Evolutionary conservation across 2,888 invertebrate species (phyloP).

Genomic region (Diogma glabrata): DNA sequence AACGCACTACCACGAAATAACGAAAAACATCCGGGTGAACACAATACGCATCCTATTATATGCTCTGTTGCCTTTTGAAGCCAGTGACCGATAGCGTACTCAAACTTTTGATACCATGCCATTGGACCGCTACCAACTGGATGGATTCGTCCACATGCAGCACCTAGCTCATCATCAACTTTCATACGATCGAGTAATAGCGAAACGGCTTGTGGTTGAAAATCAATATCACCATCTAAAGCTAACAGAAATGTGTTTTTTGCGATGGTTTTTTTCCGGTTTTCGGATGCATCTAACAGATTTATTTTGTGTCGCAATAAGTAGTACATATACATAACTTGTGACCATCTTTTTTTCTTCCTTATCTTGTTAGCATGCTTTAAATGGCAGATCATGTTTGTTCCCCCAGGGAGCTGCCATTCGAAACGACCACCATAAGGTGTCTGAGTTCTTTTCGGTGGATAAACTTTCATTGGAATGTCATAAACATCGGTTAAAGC

Average conservation of each 20-base stretch:
- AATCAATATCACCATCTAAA: slow-evolving; percentile 82
- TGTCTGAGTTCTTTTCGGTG: slow-evolving; percentile 64
- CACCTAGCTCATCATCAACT: slow-evolving; percentile 66
- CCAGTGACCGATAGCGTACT: slow-evolving; percentile 89
- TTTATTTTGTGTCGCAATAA: slow-evolving; percentile 67
- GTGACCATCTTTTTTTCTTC: slow-evolving; percentile 87
- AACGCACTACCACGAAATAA: slow-evolving; percentile 77
- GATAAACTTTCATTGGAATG: slow-evolving; percentile 47
- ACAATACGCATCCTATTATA: slow-evolving; percentile 79
- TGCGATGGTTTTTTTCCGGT: slow-evolving; percentile 50
- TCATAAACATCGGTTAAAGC: slow-evolving; percentile 63
- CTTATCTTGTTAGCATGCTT: slow-evolving; percentile 84
- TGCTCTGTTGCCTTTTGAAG: slow-evolving; percentile 86
- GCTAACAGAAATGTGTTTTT: slow-evolving; percentile 76
- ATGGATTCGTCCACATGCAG: slow-evolving; percentile 83
- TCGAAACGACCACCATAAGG: slow-evolving; percentile 79
- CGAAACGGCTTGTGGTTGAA: slow-evolving; percentile 67
- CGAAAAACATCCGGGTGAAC: slow-evolving; percentile 87
- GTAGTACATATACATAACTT: slow-evolving; percentile 93
- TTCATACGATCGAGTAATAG: slow-evolving; percentile 77
- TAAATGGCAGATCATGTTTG: slow-evolving; percentile 71
- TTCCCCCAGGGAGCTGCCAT: slow-evolving; percentile 76
- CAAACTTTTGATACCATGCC: slow-evolving; percentile 82
- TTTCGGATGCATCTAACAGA: slow-evolving; percentile 31
- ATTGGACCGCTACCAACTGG: slow-evolving; percentile 72